Evolutionary conservation across 2,113 vertebrate genomes (phyloP).

Genomic region (Oryzias woworae): DNA sequence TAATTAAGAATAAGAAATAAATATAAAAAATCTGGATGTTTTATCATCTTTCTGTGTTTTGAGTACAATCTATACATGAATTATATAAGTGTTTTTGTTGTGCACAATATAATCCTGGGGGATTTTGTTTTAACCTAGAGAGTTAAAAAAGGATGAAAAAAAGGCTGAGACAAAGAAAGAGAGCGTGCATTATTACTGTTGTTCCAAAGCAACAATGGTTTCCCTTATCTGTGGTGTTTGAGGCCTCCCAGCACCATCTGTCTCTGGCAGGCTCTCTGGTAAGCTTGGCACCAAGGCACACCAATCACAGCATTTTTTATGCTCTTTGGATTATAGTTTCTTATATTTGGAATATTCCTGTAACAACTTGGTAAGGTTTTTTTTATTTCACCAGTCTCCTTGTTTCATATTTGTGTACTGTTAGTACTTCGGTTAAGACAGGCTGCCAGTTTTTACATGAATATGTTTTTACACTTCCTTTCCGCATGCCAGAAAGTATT

Average conservation of each 20-base stretch:
- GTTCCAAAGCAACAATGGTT: conserved; percentile 62
- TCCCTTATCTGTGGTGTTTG: conserved; percentile 57
- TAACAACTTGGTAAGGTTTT: conserved; percentile 31
- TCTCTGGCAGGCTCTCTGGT: conserved; percentile 25
- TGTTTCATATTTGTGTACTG: neutral
- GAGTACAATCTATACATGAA: no score
- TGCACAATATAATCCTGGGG: neutral
- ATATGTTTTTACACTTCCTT: neutral
- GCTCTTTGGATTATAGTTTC: conserved; percentile 8
- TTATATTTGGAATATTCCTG: conserved; percentile 12
- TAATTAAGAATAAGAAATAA: no score
- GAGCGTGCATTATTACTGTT: conserved; percentile 46
- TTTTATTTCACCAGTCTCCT: neutral
- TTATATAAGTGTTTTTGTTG: no score
- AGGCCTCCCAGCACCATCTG: conserved; percentile 58
- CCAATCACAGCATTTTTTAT: conserved; percentile 16
- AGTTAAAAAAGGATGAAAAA: conserved; percentile 4
- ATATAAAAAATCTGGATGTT: no score
- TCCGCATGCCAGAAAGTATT: neutral
- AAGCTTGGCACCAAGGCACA: conserved; percentile 28
- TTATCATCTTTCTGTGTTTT: no score
- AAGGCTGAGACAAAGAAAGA: conserved; percentile 12
- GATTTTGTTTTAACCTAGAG: conserved; percentile 7
- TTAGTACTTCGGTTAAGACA: neutral
- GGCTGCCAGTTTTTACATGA: neutral